Conservation (phyloP, 1,140 invertebrate species). For the Amyelois transitella region DNA sequence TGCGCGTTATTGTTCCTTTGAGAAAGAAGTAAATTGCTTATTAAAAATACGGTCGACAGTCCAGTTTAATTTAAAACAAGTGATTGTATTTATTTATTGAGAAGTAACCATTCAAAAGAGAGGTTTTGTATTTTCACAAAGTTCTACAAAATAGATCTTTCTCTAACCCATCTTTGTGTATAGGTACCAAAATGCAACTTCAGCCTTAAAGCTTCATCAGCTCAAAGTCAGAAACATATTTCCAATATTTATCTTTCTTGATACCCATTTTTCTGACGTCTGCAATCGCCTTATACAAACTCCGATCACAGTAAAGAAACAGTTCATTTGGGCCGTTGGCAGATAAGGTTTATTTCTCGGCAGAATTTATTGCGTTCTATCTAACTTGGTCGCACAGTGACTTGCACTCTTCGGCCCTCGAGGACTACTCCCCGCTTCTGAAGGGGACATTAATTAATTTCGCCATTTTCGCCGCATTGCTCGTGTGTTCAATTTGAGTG, state of each 20-base stretch:
- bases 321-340: constrained; percentile 61
- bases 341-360: constrained; percentile 51
- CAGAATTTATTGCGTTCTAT: constrained; percentile 61
- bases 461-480: constrained; percentile 52
- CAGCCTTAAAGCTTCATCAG: too few relatives aligned
- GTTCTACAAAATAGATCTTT: too few relatives aligned
- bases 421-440: constrained; percentile 39
- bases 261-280: too few relatives aligned
- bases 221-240: too few relatives aligned
- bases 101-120: too few relatives aligned
- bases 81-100: too few relatives aligned
- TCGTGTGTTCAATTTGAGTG: constrained; percentile 51
- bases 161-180: too few relatives aligned
- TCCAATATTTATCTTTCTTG: too few relatives aligned
- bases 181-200: too few relatives aligned
- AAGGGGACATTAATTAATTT: constrained; percentile 68
- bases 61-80: background rate
- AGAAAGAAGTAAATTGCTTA: background rate
- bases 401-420: constrained; percentile 44
- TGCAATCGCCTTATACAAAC: too few relatives aligned
- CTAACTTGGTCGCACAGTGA: constrained; percentile 39
- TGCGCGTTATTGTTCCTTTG: background rate
- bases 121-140: too few relatives aligned
- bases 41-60: background rate
- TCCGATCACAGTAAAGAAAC: background rate